Percentiles rank a stretch among this genome's conserved stretches.
Evolutionary conservation across 2,888 invertebrate species (phyloP).

Genomic region (Drosophila dives): DNA sequence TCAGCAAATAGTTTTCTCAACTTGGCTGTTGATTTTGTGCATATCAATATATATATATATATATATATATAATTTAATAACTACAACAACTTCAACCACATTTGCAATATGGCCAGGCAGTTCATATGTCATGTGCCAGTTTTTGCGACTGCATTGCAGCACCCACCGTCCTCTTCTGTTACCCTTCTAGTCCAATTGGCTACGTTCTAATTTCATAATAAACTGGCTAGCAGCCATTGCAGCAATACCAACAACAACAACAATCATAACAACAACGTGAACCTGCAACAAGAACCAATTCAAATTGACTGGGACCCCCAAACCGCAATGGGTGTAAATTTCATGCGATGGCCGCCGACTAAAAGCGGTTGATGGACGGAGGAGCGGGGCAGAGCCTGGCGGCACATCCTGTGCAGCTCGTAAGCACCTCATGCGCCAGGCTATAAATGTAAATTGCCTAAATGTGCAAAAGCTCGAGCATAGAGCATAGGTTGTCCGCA

Average conservation of each 20-base stretch:
- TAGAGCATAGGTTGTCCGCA: constrained; percentile 77
- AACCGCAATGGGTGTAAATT: constrained; percentile 80
- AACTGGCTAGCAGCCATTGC: constrained; percentile 68
- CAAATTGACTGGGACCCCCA: constrained; percentile 65
- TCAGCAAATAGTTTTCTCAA: constrained; percentile 51
- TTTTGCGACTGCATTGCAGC: constrained; percentile 73
- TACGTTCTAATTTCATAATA: constrained; percentile 82
- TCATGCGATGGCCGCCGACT: constrained; percentile 53
- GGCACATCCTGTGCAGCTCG: constrained; percentile 80
- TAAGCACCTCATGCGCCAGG: constrained; percentile 81
- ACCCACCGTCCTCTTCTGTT: background rate
- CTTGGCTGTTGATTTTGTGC: constrained; percentile 37
- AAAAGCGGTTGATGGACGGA: background rate
- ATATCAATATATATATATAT: background rate
- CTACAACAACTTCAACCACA: constrained; percentile 51
- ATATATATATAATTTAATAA: constrained; percentile 72
- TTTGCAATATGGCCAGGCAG: constrained; percentile 40
- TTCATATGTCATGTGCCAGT: constrained; percentile 77
- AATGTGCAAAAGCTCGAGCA: constrained; percentile 80
- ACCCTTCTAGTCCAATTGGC: constrained; percentile 31
- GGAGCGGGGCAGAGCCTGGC: constrained; percentile 52
- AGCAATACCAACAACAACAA: constrained; percentile 31
- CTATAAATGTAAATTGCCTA: constrained; percentile 82
- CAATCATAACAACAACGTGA: constrained; percentile 26
- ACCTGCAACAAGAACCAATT: constrained; percentile 53